Conservation (phyloP, 2,797 vertebrate genomes). For the Poecilia gillii region DNA sequence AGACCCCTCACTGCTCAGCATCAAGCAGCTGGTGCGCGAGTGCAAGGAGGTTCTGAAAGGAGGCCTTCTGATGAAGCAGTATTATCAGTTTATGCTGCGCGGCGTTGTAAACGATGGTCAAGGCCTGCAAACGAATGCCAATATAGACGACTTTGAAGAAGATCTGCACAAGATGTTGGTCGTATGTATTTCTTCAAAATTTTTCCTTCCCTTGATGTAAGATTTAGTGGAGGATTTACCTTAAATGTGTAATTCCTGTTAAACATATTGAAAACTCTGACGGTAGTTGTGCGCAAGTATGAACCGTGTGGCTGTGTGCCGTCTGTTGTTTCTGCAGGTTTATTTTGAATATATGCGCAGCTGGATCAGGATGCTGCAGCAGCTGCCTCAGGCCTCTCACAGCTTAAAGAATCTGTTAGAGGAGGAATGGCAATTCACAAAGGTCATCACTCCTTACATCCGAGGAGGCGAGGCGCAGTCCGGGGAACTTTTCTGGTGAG, state of each 20-base stretch:
- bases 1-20: slow-evolving; percentile 96
- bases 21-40: slow-evolving; percentile 98
- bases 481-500: slow-evolving; percentile 96
- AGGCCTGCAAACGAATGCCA: slow-evolving; percentile 87
- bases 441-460: slow-evolving; percentile 98
- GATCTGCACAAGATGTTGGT: slow-evolving; percentile 98
- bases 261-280: not conserved
- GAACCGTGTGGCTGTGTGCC: not conserved
- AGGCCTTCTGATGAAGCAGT: slow-evolving; percentile 98
- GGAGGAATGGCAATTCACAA: slow-evolving; percentile 99
- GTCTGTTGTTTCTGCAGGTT: slow-evolving; percentile 80
- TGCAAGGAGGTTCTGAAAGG: slow-evolving; percentile 98
- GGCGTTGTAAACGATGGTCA: slow-evolving; percentile 86
- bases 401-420: slow-evolving; percentile 98
- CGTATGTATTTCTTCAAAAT: slow-evolving; percentile 74
- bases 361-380: slow-evolving; percentile 99
- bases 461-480: slow-evolving; percentile 97
- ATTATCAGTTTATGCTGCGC: slow-evolving; percentile 97
- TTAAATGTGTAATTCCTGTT: not conserved
- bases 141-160: slow-evolving; percentile 97
- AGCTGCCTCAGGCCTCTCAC: slow-evolving; percentile 98
- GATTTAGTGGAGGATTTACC: not conserved
- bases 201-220: too few relatives aligned
- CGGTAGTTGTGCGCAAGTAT: not conserved
- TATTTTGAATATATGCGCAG: slow-evolving; percentile 99